A percentile compares a stretch with the other conserved stretches of the same genome.
Conservation (phyloP, 2,888 invertebrate species). For the Thecophora atra region DNA sequence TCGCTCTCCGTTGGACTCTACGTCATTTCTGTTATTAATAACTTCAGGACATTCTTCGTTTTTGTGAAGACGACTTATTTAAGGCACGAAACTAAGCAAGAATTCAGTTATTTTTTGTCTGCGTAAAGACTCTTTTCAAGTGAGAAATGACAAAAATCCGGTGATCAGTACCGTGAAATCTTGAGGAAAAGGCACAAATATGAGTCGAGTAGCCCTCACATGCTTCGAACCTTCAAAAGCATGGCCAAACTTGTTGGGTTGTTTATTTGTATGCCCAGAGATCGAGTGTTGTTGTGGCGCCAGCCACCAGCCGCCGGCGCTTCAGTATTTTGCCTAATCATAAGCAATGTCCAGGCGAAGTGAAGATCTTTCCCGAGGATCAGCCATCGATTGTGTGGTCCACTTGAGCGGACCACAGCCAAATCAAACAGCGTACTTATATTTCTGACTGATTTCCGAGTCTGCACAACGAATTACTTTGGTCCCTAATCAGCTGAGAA, state of each 20-base stretch:
- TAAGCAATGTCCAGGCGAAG: not conserved
- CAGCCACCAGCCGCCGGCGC: not conserved
- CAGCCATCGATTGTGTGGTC: not conserved
- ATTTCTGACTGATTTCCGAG: not conserved
- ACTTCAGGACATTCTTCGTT: too few relatives aligned
- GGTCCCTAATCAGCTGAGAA: slow-evolving; percentile 3
- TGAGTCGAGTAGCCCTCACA: too few relatives aligned
- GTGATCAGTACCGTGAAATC: too few relatives aligned
- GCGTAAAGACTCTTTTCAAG: too few relatives aligned
- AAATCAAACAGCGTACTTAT: not conserved
- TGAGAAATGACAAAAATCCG: too few relatives aligned
- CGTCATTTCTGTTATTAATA: too few relatives aligned
- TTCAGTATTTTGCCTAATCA: not conserved
- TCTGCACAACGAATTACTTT: slow-evolving; percentile 7
- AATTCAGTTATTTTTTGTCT: too few relatives aligned
- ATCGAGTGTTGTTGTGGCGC: slow-evolving; percentile 7
- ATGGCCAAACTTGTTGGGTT: not conserved
- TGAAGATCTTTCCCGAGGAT: not conserved
- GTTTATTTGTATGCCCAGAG: not conserved
- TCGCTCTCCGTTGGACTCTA: too few relatives aligned
- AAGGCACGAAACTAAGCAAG: too few relatives aligned
- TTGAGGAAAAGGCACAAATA: too few relatives aligned
- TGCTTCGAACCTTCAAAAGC: too few relatives aligned
- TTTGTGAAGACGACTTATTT: too few relatives aligned
- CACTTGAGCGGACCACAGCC: slow-evolving; percentile 8